These are phyloP conservation scores for Aphyosemion australe DNA, from an alignment of 2,113 vertebrate species.

Conservation along the genomic window DNA sequence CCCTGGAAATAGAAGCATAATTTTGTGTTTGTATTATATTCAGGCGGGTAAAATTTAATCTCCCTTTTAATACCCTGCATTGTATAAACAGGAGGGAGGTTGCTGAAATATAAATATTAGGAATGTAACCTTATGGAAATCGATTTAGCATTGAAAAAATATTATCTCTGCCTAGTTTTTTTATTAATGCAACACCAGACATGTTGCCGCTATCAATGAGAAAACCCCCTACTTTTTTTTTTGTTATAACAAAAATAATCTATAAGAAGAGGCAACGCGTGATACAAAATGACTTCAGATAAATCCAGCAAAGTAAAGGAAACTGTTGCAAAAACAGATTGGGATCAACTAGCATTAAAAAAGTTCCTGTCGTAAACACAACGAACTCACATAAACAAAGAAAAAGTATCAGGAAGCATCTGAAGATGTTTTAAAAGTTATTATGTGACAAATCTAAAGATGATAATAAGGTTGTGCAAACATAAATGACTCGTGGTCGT, in stretches of 20 bases:
- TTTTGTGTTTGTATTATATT: conserved; percentile 95
- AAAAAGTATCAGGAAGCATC: neutral
- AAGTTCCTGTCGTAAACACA: conserved; percentile 10
- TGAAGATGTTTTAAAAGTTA: neutral
- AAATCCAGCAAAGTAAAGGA: conserved; percentile 10
- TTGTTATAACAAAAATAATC: conserved; percentile 29
- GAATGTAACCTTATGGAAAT: conserved; percentile 91
- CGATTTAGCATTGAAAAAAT: conserved; percentile 88
- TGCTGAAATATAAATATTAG: conserved; percentile 83
- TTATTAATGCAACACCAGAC: conserved; percentile 76
- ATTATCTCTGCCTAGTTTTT: conserved; percentile 81
- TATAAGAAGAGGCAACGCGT: conserved; percentile 30
- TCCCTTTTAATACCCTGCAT: conserved; percentile 90
- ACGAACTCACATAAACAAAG: neutral
- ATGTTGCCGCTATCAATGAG: conserved; percentile 62
- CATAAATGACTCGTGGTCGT: neutral
- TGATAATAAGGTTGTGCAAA: neutral
- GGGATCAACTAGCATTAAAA: conserved; percentile 38
- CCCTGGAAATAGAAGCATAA: conserved; percentile 90
- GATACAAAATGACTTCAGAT: conserved; percentile 34
- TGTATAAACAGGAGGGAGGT: conserved; percentile 86
- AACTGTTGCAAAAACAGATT: conserved; percentile 25
- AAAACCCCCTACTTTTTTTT: conserved; percentile 55
- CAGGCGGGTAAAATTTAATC: conserved; percentile 92
- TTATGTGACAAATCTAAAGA: conserved; percentile 13